These are phyloP conservation scores for Rhinopomastus cyanomelas DNA, from an alignment of 2,113 vertebrate genomes.

Conservation along the genomic window DNA sequence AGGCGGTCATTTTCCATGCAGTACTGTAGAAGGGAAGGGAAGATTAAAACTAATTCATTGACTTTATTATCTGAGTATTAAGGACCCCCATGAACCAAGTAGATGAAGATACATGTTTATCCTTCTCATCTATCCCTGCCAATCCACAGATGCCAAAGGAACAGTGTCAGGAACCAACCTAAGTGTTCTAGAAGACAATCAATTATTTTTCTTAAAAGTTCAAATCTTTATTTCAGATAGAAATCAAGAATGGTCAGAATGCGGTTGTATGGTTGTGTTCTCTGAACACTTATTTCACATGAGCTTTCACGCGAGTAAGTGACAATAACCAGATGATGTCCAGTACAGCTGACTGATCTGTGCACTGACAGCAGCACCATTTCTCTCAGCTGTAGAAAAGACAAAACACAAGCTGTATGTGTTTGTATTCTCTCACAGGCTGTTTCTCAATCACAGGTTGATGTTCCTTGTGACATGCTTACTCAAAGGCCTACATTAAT, in stretches of 20 bases:
- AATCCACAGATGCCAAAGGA: background rate
- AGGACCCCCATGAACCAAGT: background rate
- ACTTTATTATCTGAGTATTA: background rate
- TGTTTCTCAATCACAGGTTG: background rate
- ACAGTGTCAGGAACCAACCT: background rate
- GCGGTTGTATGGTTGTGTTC: background rate
- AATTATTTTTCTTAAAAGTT: background rate
- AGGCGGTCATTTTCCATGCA: slow-evolving; percentile 80
- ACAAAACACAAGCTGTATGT: background rate
- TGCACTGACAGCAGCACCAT: background rate
- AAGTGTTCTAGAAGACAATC: background rate
- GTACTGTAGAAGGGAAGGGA: slow-evolving; percentile 74
- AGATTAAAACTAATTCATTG: slow-evolving; percentile 15
- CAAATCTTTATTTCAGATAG: background rate
- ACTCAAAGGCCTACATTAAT: background rate
- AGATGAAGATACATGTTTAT: background rate
- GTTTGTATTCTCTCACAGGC: background rate
- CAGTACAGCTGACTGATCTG: background rate
- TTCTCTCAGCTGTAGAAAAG: background rate
- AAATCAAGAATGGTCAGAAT: background rate
- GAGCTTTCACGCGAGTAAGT: background rate
- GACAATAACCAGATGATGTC: background rate
- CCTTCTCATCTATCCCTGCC: background rate
- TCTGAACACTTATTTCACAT: background rate
- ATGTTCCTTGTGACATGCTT: background rate